Base-by-base conservation (phyloP, 1,140 invertebrate genomes). In the Saccostrea cuccullata region DNA sequence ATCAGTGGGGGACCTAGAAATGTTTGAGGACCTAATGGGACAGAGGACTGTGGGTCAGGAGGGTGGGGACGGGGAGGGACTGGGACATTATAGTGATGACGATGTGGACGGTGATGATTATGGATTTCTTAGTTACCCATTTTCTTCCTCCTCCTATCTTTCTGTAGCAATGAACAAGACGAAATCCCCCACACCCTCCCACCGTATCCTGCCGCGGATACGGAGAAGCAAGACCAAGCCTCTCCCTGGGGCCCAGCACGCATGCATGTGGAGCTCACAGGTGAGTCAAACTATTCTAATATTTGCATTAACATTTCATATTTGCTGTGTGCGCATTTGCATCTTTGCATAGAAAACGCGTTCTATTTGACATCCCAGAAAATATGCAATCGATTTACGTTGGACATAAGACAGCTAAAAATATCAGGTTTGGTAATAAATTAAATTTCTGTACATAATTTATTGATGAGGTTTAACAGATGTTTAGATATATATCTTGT, bases 211-310 rank as follows among this genome's bases (percentile, higher is more conserved):
- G 89, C 96, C 97, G 90, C 97, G 97, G 95, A 97, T 97, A 94
- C 97, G 98, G 97, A 55, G 97, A 98, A 94, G 97, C 97, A 93
- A 97, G 97, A 89, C 97, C 96, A 84, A 96, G 97, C 88, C 95
- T 95, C 82, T 94, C 95, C 73, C 94, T 96, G 70, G 92, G 67
- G 92, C 91, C 15, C 70, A 77, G 26, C 93, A 94, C 23, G 93
- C 94, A 70, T 93, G 92, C 88, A 91, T 96, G 40, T 98, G 97
- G 98, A 97, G 97, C 36, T 97, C 97, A 90, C 97, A 97, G 97
- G 97, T 98, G 95, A 97, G 96, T 96, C 36, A n/a, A n/a, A 9
- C 23, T 77, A 0, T 23, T 23, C 9, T 23, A 20, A 77, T 82
- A 8, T 82, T 82, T 82, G 70, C 17, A 82, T 82, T 82, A 26